Conservation (phyloP, 2,888 invertebrate genomes). For the Watsonalla binaria region DNA sequence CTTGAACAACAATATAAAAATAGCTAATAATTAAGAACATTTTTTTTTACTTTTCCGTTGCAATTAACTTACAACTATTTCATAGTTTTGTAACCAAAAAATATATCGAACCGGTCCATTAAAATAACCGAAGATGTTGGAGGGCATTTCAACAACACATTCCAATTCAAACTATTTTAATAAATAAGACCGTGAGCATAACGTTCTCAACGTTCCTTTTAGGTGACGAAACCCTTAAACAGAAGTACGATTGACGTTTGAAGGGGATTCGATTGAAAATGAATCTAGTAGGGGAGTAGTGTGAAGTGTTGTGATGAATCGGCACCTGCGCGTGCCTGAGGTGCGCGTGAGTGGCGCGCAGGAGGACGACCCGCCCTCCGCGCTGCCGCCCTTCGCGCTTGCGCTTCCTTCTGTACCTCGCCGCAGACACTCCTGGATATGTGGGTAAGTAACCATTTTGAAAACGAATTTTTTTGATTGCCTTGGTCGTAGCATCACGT, state of each 20-base stretch:
- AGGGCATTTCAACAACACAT: constrained; percentile 32
- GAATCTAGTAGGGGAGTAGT: constrained; percentile 11
- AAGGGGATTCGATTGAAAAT: not conserved
- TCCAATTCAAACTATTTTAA: constrained; percentile 17
- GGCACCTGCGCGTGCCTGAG: constrained; percentile 83
- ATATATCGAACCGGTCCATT: no score
- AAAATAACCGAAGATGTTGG: not conserved
- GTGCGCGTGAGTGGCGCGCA: constrained; percentile 80
- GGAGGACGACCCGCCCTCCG: constrained; percentile 64
- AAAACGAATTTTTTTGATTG: no score
- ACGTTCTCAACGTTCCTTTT: not conserved
- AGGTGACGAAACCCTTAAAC: not conserved
- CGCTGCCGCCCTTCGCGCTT: constrained; percentile 64
- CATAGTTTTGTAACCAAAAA: no score
- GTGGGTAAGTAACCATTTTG: constrained; percentile 77
- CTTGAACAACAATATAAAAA: constrained; percentile 5
- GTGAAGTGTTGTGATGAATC: constrained; percentile 76
- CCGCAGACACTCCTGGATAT: constrained; percentile 87
- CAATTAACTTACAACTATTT: no score
- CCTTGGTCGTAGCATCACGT: no score
- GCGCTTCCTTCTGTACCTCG: constrained; percentile 79
- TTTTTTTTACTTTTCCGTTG: no score
- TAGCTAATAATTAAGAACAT: no score
- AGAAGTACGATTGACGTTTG: constrained; percentile 3
- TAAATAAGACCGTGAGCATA: not conserved